Conservation (phyloP, 2,113 vertebrate genomes). For the Scolopax mira region DNA sequence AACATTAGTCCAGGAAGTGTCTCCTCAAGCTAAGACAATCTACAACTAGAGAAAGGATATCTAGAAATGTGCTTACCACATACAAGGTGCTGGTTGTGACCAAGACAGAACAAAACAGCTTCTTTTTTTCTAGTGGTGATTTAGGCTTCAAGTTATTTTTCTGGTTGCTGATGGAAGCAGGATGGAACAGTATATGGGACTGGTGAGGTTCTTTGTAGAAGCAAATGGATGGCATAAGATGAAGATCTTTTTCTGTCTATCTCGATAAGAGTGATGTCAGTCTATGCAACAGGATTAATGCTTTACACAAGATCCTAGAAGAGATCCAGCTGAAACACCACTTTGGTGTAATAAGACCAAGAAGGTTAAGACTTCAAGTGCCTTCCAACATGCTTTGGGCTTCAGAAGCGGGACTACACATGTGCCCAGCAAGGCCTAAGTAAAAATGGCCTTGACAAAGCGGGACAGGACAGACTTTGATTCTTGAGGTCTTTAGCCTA, state of each 20-base stretch:
- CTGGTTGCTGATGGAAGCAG: not conserved
- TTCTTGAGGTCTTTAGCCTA: not conserved
- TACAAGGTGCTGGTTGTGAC: not conserved
- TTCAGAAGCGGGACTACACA: not conserved
- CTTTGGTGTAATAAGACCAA: not conserved
- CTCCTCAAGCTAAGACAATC: constrained; percentile 52
- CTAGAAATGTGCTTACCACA: not conserved
- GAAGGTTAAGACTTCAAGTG: constrained; percentile 14
- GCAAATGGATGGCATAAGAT: not conserved
- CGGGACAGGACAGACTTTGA: not conserved
- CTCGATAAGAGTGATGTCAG: not conserved
- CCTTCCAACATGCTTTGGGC: constrained; percentile 11
- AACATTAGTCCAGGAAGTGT: not conserved
- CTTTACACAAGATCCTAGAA: not conserved
- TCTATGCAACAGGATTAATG: not conserved
- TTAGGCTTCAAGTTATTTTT: not conserved
- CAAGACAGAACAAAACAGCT: not conserved
- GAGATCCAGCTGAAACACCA: not conserved
- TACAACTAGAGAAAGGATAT: not conserved
- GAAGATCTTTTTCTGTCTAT: not conserved
- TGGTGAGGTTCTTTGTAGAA: not conserved
- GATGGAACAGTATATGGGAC: not conserved
- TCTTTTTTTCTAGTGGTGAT: not conserved
- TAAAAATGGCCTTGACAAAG: not conserved
- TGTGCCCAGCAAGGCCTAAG: not conserved